Conservation (phyloP, 2,797 vertebrate genomes). For the Enteromius unitaeniatus region DNA sequence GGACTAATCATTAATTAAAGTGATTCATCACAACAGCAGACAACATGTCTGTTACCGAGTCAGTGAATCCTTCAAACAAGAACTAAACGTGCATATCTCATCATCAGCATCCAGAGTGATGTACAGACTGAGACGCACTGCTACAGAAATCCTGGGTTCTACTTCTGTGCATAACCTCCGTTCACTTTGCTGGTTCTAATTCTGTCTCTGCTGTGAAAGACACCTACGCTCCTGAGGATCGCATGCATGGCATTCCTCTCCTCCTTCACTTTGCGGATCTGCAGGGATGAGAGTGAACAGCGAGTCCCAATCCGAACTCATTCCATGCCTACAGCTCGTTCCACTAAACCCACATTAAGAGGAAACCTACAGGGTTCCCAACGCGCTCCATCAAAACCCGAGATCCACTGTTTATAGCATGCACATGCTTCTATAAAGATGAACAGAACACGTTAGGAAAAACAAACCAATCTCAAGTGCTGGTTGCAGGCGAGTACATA, state of each 20-base stretch:
- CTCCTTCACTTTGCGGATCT: conserved; percentile 30
- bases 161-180: neutral
- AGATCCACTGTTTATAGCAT: neutral
- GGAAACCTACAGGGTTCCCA: neutral
- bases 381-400: neutral
- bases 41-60: neutral
- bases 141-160: neutral
- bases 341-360: conserved; percentile 69
- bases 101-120: neutral
- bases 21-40: neutral
- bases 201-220: conserved; percentile 4
- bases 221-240: conserved; percentile 36
- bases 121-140: neutral
- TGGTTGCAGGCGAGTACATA: neutral
- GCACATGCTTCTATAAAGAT: neutral
- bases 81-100: neutral
- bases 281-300: neutral
- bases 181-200: neutral
- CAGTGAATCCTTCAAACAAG: neutral
- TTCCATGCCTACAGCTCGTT: conserved; percentile 40
- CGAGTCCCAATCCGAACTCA: conserved; percentile 11
- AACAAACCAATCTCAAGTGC: neutral
- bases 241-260: conserved; percentile 46
- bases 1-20: neutral
- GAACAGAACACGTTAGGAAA: neutral